phyloP scores from a whole-genome alignment of 2,797 vertebrate genomes.

The Selene dorsalis region DNA sequence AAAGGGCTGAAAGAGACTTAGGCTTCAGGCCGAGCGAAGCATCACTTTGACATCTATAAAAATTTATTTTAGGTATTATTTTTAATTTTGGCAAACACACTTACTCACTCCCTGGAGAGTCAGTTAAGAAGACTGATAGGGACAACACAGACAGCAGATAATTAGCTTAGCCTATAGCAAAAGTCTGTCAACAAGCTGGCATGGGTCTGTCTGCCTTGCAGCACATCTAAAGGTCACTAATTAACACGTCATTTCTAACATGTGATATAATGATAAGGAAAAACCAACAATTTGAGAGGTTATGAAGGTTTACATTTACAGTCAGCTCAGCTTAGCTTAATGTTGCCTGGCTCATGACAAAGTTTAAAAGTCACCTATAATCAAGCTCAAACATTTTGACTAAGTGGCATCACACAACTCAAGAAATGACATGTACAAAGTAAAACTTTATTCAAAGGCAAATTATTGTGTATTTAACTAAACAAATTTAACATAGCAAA shows the following conservation, averaged over 20 bases:
- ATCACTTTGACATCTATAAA: constrained; percentile 17
- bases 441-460: background rate
- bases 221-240: background rate
- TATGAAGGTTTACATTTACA: background rate
- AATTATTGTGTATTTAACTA: background rate
- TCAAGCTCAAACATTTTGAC: background rate
- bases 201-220: background rate
- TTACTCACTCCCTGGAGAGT: background rate
- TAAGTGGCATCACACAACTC: background rate
- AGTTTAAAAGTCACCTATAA: background rate
- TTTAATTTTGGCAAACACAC: background rate
- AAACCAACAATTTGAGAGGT: background rate
- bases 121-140: background rate
- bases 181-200: background rate
- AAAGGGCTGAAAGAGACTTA: constrained; percentile 16
- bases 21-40: constrained; percentile 3
- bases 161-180: constrained; percentile 2
- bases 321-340: background rate
- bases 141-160: background rate
- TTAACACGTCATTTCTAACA: background rate
- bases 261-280: background rate
- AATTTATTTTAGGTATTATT: background rate
- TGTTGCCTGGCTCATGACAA: background rate
- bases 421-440: background rate
- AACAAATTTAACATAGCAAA: background rate